Base-by-base conservation (phyloP, 2,888 invertebrate species). In the Pilophorus perplexus region DNA sequence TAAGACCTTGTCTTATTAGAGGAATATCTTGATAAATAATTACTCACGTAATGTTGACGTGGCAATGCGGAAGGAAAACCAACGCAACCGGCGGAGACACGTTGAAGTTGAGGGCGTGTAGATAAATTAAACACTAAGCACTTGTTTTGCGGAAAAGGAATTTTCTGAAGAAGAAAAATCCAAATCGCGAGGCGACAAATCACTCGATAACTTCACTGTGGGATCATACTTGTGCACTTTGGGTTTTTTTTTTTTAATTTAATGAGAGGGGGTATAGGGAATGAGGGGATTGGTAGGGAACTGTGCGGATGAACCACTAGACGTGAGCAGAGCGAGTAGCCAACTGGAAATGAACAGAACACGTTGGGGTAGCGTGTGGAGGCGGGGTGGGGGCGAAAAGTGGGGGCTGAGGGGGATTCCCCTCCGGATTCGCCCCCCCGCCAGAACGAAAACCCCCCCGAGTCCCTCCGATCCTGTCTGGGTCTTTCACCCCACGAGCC, bases 401-500 rank as follows among this genome's bases (percentile, higher is more conserved):
- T 3, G 38, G 12, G 38, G 14, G 38, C 12, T 12, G 6, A 14
- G 3, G 38, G 38, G 38, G 5, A 23, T 46, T 46, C 46, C 46
- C 46, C 46, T 46, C 46, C 46, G 22, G 22, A 20, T 54, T 28
- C 64, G 62, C 38, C 59, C 68, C 70, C 69, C 54, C 62, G n/a
- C n/a, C n/a, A n/a, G n/a, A n/a, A n/a, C n/a, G n/a, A n/a, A n/a
- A n/a, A n/a, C 64, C 60, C 67, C 25, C 23, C 33, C 42, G 25
- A 8, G 14, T 6, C 16, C 57, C 59, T 40, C 42, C 25, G 23
- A 40, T 42, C 22, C 40, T 59, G 71, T 70, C 68, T 70, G 68
- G 68, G 70, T 70, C 71, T 69, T 71, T 70, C 68, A 70, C 70
- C 70, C 69, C 67, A 55, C 66, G 52, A 67, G 66, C 44, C 59